Evolutionary conservation across 2,888 invertebrate species (phyloP).

Genomic region (Endotricha flammealis): DNA sequence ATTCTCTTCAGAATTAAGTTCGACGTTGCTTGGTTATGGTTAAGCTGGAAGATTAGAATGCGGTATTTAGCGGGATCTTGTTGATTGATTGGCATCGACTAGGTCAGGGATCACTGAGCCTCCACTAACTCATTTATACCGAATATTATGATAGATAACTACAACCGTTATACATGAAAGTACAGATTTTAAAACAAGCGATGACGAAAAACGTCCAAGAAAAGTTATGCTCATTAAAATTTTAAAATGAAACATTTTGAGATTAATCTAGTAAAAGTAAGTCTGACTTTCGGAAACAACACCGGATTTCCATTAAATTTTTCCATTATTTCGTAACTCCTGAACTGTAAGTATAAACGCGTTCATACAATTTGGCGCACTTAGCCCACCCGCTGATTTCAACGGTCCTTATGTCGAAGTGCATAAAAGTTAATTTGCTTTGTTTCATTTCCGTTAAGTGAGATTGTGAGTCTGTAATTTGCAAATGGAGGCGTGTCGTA

Average conservation of each 20-base stretch:
- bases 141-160: conserved; percentile 48
- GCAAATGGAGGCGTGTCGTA: conserved; percentile 72
- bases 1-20: conserved; percentile 23
- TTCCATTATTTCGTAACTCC: conserved; percentile 5
- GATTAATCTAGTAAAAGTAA: too few relatives aligned
- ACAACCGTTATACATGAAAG: conserved; percentile 1
- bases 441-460: conserved; percentile 21
- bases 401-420: neutral
- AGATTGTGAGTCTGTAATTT: conserved; percentile 57
- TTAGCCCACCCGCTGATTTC: neutral
- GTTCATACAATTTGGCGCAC: neutral
- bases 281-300: conserved; percentile 3
- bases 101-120: conserved; percentile 59
- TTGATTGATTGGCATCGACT: conserved; percentile 64
- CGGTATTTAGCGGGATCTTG: conserved; percentile 56
- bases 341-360: neutral
- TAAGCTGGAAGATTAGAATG: conserved; percentile 33
- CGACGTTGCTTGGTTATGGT: conserved; percentile 22
- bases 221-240: too few relatives aligned
- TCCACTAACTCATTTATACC: conserved; percentile 54
- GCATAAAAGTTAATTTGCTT: conserved; percentile 2
- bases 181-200: too few relatives aligned
- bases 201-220: too few relatives aligned
- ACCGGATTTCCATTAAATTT: conserved; percentile 4
- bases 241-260: too few relatives aligned